Evolutionary conservation across 2,888 invertebrate species (phyloP), one percentile per base, ranked within the genome.

Genomic region (Mycalesis mineus): DNA sequence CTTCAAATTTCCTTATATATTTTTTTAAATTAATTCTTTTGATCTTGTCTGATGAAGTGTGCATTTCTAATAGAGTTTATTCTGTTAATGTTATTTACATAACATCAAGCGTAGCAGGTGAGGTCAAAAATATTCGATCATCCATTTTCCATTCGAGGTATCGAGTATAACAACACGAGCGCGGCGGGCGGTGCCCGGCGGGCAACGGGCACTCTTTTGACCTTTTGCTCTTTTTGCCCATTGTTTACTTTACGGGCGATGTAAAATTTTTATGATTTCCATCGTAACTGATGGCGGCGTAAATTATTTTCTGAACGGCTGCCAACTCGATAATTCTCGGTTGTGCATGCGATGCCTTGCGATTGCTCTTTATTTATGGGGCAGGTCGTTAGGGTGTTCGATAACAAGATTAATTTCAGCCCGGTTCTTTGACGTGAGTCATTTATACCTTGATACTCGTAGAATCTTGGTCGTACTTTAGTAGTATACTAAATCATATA

Each of bases 191-290:
- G 62, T 57, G 61, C 65, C 65, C 64, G 52, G 31, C 57, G 63
- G 66, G 64, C 64, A n/a, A 67, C 64, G 67, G 67, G 64, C 42
- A 42, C 51, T 57, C 55, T 65, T 63, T 64, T 65, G 65, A n/a
- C 63, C 63, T 61, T 52, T 61, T 60, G 75, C 75, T 84, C 81
- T 80, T 87, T 88, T 87, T 85, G 70, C 72, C 84, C 85, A 88
- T 88, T 89, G 88, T 89, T 89, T 88, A 82, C 83, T 88, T 86
- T 81, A 82, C 82, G 74, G 77, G 69, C 78, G 78, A 77, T 80
- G 77, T 80, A 78, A 78, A 81, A 82, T 73, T 80, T 87, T 87
- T 88, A 87, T 82, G 84, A 84, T 84, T 82, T 78, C 80, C 84
- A 82, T 84, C 80, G 79, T 76, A 78, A 78, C 73, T 75, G 81